Base-by-base conservation (phyloP, 2,113 vertebrate genomes). In the Xyrauchen texanus region DNA sequence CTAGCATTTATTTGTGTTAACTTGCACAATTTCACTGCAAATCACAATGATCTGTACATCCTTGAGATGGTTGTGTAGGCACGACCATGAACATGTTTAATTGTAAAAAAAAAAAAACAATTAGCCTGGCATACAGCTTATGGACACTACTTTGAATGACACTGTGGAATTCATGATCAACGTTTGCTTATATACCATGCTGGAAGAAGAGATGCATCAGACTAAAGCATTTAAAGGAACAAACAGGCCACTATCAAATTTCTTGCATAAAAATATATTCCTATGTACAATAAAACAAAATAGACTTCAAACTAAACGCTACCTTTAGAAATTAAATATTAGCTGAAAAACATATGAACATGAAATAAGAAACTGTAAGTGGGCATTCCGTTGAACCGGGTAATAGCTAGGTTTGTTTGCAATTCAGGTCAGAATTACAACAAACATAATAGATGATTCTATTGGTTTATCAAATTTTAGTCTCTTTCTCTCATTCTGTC, bases 261-360 rank as follows among this genome's bases (percentile, higher is more conserved):
- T 61, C 42, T 83, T 71, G 65, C 65, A 77, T 82, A 86, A 85
- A 74, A 81, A 87, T 82, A 82, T 80, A 82, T 71, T 82, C 82
- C 80, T 85, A 87, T 85, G 72, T 85, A 85, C 84, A 87, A 49
- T 73, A 65, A 71, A 69, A 71, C 63, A 76, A 53, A 68, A 62
- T 34, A 45, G 42, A 60, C 61, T 42, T 64, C 55, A 68, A 61
- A 52, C 64, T 68, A 58, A 79, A 8, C 51, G 69, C 70, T 69
- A 79, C 65, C 66, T 73, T 79, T 77, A 83, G 55, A 51, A 72
- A 63, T 69, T 12, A 62, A 74, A 82, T 72, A 76, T 72, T 57
- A 21, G 46, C 69, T 51, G 57, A 42, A 73, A 71, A 72, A 82
- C 77, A 67, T 13, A 77, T 46, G 7, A 65, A 34, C 51, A 65